A percentile compares a stretch with the other conserved stretches of the same genome.
phyloP scores from a whole-genome alignment of 64 coral and sea anemone species.

The Anthopleura sola region DNA sequence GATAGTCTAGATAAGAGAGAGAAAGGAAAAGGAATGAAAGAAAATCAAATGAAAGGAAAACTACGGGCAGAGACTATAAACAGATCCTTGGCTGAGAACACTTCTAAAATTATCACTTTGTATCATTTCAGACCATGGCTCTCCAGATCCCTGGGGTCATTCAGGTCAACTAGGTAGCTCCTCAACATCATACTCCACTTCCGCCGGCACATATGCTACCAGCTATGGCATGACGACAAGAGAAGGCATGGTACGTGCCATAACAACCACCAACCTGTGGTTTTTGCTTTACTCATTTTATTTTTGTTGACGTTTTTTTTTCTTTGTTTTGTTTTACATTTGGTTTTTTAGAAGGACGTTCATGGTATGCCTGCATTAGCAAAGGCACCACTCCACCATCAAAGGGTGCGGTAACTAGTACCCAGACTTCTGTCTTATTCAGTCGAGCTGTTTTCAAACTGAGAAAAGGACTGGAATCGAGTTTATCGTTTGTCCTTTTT shows the following conservation, averaged over 20 bases:
- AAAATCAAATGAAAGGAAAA: no score
- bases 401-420: slow-evolving; percentile 68
- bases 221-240: slow-evolving; percentile 72
- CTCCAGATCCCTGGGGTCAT: slow-evolving; percentile 85
- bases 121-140: slow-evolving; percentile 71
- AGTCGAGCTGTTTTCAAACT: slow-evolving; percentile 19
- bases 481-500: not conserved
- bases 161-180: slow-evolving; percentile 58
- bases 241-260: slow-evolving; percentile 67
- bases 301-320: slow-evolving; percentile 76
- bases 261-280: not conserved
- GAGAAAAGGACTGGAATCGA: not conserved
- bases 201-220: slow-evolving; percentile 59
- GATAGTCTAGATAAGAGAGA: no score
- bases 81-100: no score
- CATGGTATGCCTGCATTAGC: slow-evolving; percentile 90
- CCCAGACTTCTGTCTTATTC: not conserved
- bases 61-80: no score
- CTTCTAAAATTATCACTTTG: no score
- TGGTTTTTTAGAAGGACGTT: slow-evolving; percentile 72
- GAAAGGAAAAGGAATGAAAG: no score
- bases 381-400: slow-evolving; percentile 87
- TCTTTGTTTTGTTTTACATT: slow-evolving; percentile 44
- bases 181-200: slow-evolving; percentile 62
- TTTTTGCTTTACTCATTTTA: slow-evolving; percentile 38